Evolutionary conservation across 2,113 vertebrate genomes (phyloP).

Genomic region (Diadophis punctatus): DNA sequence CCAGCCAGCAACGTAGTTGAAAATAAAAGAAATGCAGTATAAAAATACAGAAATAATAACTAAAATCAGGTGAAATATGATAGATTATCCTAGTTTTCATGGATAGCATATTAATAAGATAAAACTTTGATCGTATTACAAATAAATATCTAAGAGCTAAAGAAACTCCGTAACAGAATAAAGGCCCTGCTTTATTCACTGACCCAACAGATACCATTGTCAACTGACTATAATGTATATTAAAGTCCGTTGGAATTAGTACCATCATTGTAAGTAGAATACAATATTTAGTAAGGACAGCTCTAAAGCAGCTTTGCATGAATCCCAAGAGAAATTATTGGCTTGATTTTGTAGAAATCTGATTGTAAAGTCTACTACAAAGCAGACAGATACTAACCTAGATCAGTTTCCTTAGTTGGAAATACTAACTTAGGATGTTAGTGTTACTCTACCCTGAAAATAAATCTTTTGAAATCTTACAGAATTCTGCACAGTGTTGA

Average conservation of each 20-base stretch:
- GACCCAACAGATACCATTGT: neutral
- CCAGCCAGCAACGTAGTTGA: conserved; percentile 42
- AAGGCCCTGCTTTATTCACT: neutral
- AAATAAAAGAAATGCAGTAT: conserved; percentile 46
- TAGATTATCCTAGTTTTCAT: conserved; percentile 49
- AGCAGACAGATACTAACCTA: neutral
- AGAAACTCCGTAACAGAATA: neutral
- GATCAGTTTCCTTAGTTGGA: neutral
- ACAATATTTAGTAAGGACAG: neutral
- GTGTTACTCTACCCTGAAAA: neutral
- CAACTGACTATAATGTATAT: neutral
- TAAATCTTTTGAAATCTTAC: neutral
- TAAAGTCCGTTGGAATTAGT: neutral
- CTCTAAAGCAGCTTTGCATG: neutral
- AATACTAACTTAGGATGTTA: neutral
- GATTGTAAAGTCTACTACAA: neutral
- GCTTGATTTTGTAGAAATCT: neutral
- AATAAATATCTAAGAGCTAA: conserved; percentile 6
- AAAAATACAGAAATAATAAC: conserved; percentile 30
- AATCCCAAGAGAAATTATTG: neutral
- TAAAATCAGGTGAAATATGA: neutral
- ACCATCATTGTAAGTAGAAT: neutral
- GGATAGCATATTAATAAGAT: conserved; percentile 37
- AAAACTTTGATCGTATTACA: conserved; percentile 34
- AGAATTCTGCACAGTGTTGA: neutral